A percentile compares a stretch with the other conserved stretches of the same genome.
Conservation (phyloP, 2,797 vertebrate species). For the Scolopax rusticola region DNA sequence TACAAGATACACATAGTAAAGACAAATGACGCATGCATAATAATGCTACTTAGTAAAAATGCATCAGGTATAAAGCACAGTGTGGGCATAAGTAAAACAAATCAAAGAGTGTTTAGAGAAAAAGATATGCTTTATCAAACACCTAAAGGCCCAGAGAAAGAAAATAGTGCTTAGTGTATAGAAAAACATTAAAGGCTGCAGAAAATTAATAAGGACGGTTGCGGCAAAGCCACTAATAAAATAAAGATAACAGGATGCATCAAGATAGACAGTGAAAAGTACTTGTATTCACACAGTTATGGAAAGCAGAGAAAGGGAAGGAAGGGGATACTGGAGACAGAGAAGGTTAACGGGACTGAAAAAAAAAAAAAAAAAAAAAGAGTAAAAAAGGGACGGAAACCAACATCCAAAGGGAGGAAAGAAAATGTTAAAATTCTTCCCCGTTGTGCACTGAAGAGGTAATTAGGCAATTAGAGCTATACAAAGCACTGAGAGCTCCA, state of each 20-base stretch:
- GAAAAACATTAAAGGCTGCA: neutral
- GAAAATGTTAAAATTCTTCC: slow-evolving; percentile 21
- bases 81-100: neutral
- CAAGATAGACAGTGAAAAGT: neutral
- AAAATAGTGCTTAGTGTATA: neutral
- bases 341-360: rapidly evolving
- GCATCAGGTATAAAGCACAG: neutral
- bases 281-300: neutral
- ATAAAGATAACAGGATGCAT: slow-evolving; percentile 24
- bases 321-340: neutral
- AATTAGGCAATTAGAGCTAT: slow-evolving; percentile 35
- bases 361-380: rapidly evolving
- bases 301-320: neutral
- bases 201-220: neutral
- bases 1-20: neutral
- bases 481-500: neutral
- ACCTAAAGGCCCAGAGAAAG: neutral
- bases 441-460: neutral
- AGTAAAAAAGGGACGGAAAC: neutral
- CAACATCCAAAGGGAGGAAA: neutral
- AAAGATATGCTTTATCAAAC: neutral
- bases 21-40: neutral
- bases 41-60: neutral
- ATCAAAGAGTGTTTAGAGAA: neutral
- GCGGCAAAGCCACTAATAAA: neutral